Conservation (phyloP, 2,888 invertebrate genomes). For the Phengaris alcon region DNA sequence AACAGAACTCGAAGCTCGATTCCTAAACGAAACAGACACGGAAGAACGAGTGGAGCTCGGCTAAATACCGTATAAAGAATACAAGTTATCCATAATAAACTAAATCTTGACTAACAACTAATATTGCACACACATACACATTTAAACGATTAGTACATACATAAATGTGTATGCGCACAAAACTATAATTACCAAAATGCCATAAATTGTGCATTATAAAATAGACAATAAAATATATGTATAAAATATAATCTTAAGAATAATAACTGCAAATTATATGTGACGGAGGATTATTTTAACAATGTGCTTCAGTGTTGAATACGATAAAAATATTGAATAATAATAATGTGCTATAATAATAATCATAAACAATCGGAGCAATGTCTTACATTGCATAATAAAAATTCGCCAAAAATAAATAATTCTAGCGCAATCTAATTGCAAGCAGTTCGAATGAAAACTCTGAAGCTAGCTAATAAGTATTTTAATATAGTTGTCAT, state of each 20-base stretch:
- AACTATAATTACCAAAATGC: slow-evolving; percentile 69
- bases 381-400: slow-evolving; percentile 66
- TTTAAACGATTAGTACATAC: slow-evolving; percentile 63
- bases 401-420: slow-evolving; percentile 51
- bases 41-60: slow-evolving; percentile 55
- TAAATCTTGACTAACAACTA: slow-evolving; percentile 68
- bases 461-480: slow-evolving; percentile 6
- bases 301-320: slow-evolving; percentile 56
- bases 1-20: slow-evolving; percentile 50
- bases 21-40: slow-evolving; percentile 62
- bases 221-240: slow-evolving; percentile 71
- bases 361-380: slow-evolving; percentile 54
- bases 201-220: slow-evolving; percentile 74
- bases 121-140: slow-evolving; percentile 81
- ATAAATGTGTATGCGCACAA: slow-evolving; percentile 76
- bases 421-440: slow-evolving; percentile 76
- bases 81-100: slow-evolving; percentile 55
- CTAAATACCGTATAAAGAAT: slow-evolving; percentile 45
- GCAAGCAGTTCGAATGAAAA: slow-evolving; percentile 48
- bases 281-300: slow-evolving; percentile 61
- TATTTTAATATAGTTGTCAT: slow-evolving; percentile 40
- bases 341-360: slow-evolving; percentile 41
- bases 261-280: slow-evolving; percentile 73
- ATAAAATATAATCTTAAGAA: slow-evolving; percentile 71
- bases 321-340: slow-evolving; percentile 43